Conservation (phyloP, 2,113 vertebrate species). For the Centrocercus urophasianus region DNA sequence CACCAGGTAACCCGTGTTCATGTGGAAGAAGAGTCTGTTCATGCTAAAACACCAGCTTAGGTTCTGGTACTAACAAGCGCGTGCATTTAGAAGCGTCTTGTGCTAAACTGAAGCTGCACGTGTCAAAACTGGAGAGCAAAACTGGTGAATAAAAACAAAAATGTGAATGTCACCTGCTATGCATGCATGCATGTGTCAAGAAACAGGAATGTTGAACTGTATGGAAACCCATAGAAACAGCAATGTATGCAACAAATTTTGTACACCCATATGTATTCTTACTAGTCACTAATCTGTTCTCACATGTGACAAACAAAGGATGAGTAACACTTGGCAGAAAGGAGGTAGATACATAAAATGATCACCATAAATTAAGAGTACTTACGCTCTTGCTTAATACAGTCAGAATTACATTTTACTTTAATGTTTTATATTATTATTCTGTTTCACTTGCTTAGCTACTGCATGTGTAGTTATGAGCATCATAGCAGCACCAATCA, state of each 20-base stretch:
- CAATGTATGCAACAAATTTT: background rate
- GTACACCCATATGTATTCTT: background rate
- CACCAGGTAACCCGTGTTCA: constrained; percentile 86
- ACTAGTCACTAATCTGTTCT: background rate
- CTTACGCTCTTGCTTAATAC: background rate
- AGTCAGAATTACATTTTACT: background rate
- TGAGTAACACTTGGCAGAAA: background rate
- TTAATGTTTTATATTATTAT: background rate
- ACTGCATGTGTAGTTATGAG: background rate
- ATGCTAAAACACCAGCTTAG: constrained; percentile 69
- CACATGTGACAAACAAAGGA: constrained; percentile 11
- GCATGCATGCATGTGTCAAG: constrained; percentile 65
- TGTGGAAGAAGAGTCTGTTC: constrained; percentile 71
- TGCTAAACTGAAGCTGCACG: constrained; percentile 28
- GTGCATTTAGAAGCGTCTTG: background rate
- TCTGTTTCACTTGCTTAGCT: background rate
- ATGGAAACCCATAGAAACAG: background rate
- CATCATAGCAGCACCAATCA: background rate
- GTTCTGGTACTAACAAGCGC: constrained; percentile 67
- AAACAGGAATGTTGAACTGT: background rate
- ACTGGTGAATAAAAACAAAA: background rate
- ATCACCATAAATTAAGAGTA: background rate
- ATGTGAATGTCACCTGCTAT: constrained; percentile 18
- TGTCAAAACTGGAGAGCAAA: constrained; percentile 45
- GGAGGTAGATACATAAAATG: background rate